Evolutionary conservation across 1,140 invertebrate genomes (phyloP).

Genomic region (Drosophila sp.): DNA sequence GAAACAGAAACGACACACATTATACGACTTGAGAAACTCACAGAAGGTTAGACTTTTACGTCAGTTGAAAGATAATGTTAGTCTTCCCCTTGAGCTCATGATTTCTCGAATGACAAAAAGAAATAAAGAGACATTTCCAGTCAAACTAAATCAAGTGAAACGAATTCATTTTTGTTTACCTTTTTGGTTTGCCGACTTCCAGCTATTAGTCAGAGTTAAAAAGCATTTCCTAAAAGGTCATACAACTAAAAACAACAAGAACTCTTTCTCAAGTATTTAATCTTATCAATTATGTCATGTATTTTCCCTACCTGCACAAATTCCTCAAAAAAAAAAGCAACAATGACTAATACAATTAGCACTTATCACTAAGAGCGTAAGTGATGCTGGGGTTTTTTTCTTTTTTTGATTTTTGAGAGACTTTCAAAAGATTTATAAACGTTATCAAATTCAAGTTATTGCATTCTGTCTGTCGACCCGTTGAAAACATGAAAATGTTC

Average conservation of each 20-base stretch:
- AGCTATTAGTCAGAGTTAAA: no score
- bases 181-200: no score
- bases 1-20: neutral
- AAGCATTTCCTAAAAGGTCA: no score
- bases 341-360: constrained; percentile 1
- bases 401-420: neutral
- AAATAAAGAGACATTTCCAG: no score
- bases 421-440: constrained; percentile 5
- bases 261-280: neutral
- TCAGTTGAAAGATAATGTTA: neutral
- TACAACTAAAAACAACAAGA: neutral
- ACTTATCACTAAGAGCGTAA: neutral
- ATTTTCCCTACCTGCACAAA: neutral
- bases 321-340: neutral
- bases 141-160: no score
- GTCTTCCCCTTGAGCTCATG: neutral
- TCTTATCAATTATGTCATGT: constrained; percentile 6
- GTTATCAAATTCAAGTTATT: constrained; percentile 14
- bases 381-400: neutral
- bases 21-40: neutral
- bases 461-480: constrained; percentile 3
- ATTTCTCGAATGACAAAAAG: neutral
- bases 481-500: neutral
- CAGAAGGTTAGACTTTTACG: constrained; percentile 9
- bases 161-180: no score